Conservation (phyloP, 2,888 invertebrate species). For the Halictus quadricinctus region DNA sequence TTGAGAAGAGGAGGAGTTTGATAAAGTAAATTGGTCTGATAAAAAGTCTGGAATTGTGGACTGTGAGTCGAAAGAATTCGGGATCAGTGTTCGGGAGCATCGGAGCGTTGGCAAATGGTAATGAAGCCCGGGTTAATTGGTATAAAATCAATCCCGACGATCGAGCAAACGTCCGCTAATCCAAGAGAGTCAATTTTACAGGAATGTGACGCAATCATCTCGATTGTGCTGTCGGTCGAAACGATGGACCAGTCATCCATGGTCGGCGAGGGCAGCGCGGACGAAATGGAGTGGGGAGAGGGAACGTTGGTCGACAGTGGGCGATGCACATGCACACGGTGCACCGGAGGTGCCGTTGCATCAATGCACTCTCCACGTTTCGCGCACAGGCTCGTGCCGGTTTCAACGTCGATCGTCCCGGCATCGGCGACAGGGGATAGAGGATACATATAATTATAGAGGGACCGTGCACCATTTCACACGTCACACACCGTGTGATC, state of each 20-base stretch:
- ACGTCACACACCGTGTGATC: conserved; percentile 79
- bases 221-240: conserved; percentile 55
- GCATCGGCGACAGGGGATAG: conserved; percentile 72
- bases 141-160: conserved; percentile 17
- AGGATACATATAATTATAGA: conserved; percentile 80
- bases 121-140: not conserved
- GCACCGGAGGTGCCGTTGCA: conserved; percentile 70
- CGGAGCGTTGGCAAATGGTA: conserved; percentile 1
- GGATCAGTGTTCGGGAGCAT: not conserved
- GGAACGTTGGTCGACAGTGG: conserved; percentile 35
- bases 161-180: conserved; percentile 18
- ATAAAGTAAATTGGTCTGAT: not conserved
- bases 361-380: conserved; percentile 59
- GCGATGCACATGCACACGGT: conserved; percentile 76
- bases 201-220: conserved; percentile 60
- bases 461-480: conserved; percentile 79
- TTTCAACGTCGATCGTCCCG: conserved; percentile 67
- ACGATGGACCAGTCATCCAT: conserved; percentile 65
- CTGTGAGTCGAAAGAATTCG: not conserved
- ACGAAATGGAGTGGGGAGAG: conserved; percentile 63
- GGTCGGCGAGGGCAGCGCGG: conserved; percentile 34
- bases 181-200: conserved; percentile 20
- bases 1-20: not conserved
- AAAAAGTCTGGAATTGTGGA: not conserved
- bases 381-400: conserved; percentile 56